These are phyloP conservation scores for Anguilla megastoma DNA, from an alignment of 2,797 vertebrate species.

Conservation along the genomic window DNA sequence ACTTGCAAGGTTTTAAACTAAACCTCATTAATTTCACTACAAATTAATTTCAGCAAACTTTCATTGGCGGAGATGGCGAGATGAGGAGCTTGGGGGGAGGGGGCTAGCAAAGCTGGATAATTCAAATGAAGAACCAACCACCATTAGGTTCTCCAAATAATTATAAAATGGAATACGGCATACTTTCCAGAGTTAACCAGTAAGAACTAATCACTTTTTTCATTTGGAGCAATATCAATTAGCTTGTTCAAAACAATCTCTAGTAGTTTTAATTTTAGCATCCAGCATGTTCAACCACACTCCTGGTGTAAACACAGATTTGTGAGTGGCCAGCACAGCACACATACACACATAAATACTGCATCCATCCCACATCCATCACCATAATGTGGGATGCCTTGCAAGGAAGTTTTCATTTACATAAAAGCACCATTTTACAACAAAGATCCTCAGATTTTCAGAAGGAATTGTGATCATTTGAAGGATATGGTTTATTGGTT, in stretches of 20 bases:
- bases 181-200: slow-evolving; percentile 50
- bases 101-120: slow-evolving; percentile 35
- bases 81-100: not conserved
- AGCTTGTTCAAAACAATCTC: slow-evolving; percentile 31
- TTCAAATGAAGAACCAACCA: slow-evolving; percentile 19
- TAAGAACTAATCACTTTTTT: slow-evolving; percentile 38
- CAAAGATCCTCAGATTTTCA: not conserved
- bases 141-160: not conserved
- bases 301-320: slow-evolving; percentile 28
- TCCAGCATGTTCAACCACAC: slow-evolving; percentile 36
- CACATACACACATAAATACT: slow-evolving; percentile 40
- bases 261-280: slow-evolving; percentile 28
- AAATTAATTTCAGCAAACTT: slow-evolving; percentile 33
- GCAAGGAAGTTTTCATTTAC: slow-evolving; percentile 55
- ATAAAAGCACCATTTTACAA: slow-evolving; percentile 46
- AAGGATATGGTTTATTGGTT: not conserved
- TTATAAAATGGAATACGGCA: slow-evolving; percentile 35
- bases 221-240: slow-evolving; percentile 31
- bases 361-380: slow-evolving; percentile 45
- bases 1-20: slow-evolving; percentile 42
- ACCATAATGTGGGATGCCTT: slow-evolving; percentile 42
- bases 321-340: slow-evolving; percentile 30
- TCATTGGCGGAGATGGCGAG: not conserved
- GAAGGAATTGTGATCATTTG: not conserved
- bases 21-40: slow-evolving; percentile 43